Base-by-base conservation (phyloP, 2,888 invertebrate genomes). In the Habroteleia sp. region DNA sequence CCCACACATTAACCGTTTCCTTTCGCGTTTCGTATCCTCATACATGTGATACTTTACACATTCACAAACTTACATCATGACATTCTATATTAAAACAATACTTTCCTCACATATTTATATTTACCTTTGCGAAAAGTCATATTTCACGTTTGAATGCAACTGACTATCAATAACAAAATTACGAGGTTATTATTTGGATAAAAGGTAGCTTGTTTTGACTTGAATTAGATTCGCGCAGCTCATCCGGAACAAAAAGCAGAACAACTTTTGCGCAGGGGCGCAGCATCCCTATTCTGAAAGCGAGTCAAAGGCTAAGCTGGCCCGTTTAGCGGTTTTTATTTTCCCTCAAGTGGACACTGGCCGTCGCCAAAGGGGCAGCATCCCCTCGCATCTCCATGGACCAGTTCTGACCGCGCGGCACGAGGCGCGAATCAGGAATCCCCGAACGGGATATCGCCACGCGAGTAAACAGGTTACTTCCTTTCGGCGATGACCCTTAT, bases 381-480 rank as follows among this genome's bases (percentile, higher is more conserved):
- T 85, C 85, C 82, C 82, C 80, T 74, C 1, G 29, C 29, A 41
- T 73, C 37, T 7, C 11, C 42, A 76, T 85, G 87, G 86, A 86
- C 87, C 87, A 84, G 87, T 87, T 82, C 79, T 50, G 23, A 25
- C 25, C n/a, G 50, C 7, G 39, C 41, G 73, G 63, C 77, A 79
- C 78, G 76, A 77, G 79, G 37, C 74, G 66, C 66, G 65, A 74
- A 52, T 52, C 68, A 41, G 66, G 68, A 75, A 66, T 58, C 60
- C 33, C 42, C 60, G 79, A 79, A 73, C 82, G 80, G 80, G 83
- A 82, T 82, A 80, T 81, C 58, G 87, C 79, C 86, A 86, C 85
- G 84, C 85, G 87, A 80, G 54, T 62, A 77, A 81, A 85, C 88
- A 87, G 87, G 87, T 87, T 86, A 71, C 33, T 14, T 63, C 44